Evolutionary conservation across 2,888 invertebrate genomes (phyloP).

Genomic region (Smittia sp.): DNA sequence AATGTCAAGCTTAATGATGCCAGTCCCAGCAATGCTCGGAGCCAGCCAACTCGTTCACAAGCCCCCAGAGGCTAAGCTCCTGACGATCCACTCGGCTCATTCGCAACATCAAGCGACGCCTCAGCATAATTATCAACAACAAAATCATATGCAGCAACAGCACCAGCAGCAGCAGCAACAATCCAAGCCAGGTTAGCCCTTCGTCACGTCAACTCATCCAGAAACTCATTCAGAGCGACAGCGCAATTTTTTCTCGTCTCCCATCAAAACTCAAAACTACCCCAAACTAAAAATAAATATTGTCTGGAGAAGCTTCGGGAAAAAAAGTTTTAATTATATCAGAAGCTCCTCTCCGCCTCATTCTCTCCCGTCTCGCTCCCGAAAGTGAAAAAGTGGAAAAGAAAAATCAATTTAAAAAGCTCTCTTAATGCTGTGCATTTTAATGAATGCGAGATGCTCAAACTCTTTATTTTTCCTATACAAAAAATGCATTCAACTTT

Average conservation of each 20-base stretch:
- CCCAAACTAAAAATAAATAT: not conserved
- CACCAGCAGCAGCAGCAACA: conserved; percentile 47
- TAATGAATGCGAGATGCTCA: conserved; percentile 39
- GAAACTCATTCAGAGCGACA: no score
- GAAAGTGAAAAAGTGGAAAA: not conserved
- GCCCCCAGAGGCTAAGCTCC: conserved; percentile 54
- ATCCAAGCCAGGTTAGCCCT: conserved; percentile 37
- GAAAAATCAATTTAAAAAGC: conserved; percentile 36
- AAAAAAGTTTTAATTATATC: conserved; percentile 35
- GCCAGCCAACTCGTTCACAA: conserved; percentile 53
- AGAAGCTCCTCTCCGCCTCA: not conserved
- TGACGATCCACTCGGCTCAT: conserved; percentile 54
- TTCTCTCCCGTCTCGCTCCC: not conserved
- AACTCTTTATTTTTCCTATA: conserved; percentile 20
- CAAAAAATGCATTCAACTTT: conserved; percentile 38
- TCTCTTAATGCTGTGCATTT: conserved; percentile 39
- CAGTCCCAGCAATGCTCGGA: conserved; percentile 53
- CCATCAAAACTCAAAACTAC: not conserved
- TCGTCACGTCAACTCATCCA: not conserved
- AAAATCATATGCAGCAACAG: conserved; percentile 47
- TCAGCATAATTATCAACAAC: conserved; percentile 43
- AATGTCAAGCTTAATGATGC: conserved; percentile 55
- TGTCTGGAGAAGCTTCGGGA: conserved; percentile 1
- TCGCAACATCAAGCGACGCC: conserved; percentile 43
- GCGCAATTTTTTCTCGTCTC: no score